Evolutionary conservation across 1,140 invertebrate genomes (phyloP).

Genomic region (Neodiprion fabricii): DNA sequence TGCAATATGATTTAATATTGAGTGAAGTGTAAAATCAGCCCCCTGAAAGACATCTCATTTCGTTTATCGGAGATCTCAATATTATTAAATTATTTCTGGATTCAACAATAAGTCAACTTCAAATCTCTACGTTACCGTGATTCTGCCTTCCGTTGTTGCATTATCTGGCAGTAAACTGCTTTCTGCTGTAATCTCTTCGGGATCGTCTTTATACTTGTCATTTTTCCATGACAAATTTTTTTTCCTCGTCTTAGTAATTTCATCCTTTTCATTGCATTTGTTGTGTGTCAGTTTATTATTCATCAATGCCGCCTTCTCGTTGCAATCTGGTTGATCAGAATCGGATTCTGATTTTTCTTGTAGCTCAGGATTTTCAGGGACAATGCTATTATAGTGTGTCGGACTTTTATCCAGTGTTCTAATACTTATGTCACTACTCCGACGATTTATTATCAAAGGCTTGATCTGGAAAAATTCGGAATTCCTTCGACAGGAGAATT

Average conservation of each 20-base stretch:
- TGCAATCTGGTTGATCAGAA: constrained; percentile 53
- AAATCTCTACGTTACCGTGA: constrained; percentile 30
- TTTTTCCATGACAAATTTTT: constrained; percentile 55
- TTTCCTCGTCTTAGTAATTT: constrained; percentile 45
- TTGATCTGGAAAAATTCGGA: constrained; percentile 47
- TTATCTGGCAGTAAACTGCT: constrained; percentile 52
- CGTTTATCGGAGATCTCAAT: constrained; percentile 28
- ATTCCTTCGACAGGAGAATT: constrained; percentile 44
- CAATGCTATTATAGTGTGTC: constrained; percentile 41
- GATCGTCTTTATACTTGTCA: constrained; percentile 46
- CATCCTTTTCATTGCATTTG: constrained; percentile 38
- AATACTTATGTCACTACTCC: constrained; percentile 51
- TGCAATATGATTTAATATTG: constrained; percentile 68
- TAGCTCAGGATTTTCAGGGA: constrained; percentile 41
- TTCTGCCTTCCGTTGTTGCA: constrained; percentile 33
- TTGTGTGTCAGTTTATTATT: constrained; percentile 41
- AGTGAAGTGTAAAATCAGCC: constrained; percentile 61
- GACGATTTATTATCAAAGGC: constrained; percentile 47
- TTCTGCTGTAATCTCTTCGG: constrained; percentile 53
- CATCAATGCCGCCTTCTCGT: constrained; percentile 52
- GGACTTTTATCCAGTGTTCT: constrained; percentile 51
- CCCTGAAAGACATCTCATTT: constrained; percentile 24
- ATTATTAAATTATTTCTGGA: constrained; percentile 17
- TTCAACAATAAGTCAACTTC: constrained; percentile 9
- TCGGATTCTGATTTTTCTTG: constrained; percentile 53